A percentile compares a stretch with the other conserved stretches of the same genome.
These are phyloP conservation scores for Pectinophora gossypiella DNA, from an alignment of 1,140 invertebrate genomes.

Conservation along the genomic window DNA sequence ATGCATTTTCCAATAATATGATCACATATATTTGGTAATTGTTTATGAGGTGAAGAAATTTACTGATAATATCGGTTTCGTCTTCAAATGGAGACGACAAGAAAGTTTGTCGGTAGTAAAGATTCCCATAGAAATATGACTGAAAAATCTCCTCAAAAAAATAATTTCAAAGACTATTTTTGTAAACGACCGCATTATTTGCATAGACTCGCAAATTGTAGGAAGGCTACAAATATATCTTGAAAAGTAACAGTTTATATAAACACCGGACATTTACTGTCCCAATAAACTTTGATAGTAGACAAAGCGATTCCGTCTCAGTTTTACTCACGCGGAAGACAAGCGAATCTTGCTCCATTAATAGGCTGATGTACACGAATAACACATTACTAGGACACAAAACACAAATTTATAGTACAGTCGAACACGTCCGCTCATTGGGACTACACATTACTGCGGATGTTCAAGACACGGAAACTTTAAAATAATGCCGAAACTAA, in stretches of 20 bases:
- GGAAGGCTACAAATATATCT: too few species aligned
- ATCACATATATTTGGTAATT: not conserved
- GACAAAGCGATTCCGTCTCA: too few species aligned
- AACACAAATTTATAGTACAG: not conserved
- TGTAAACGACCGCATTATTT: too few species aligned
- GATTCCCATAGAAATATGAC: too few species aligned
- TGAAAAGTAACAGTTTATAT: too few species aligned
- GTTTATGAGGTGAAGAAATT: not conserved
- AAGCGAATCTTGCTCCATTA: not conserved
- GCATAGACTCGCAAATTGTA: too few species aligned
- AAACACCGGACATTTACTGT: too few species aligned
- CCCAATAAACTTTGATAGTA: too few species aligned
- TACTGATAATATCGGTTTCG: too few species aligned
- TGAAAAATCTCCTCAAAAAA: too few species aligned
- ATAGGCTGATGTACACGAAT: too few species aligned
- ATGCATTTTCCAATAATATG: not conserved
- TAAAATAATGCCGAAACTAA: not conserved
- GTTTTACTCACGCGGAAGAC: not conserved
- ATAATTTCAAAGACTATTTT: too few species aligned
- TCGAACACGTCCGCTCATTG: not conserved
- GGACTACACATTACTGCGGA: not conserved
- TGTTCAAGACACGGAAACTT: not conserved
- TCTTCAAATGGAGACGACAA: not conserved
- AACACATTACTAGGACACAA: not conserved
- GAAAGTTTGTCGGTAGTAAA: not conserved